A percentile compares a stretch with the other conserved stretches of the same genome.
These are phyloP conservation scores for Therioaphis trifolii DNA, from an alignment of 2,888 invertebrate genomes.

Conservation along the genomic window DNA sequence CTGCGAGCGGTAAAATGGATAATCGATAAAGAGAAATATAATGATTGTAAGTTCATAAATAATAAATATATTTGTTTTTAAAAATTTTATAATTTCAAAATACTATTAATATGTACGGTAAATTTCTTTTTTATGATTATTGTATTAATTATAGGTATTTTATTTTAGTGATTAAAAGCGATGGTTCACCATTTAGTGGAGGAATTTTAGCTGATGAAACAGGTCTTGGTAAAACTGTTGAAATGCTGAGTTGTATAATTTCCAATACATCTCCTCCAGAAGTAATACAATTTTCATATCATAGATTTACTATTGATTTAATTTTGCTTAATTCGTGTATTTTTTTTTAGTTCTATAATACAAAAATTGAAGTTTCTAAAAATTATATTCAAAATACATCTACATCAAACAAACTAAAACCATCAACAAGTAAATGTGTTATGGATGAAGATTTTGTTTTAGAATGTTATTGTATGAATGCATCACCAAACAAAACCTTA, in stretches of 20 bases:
- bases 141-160: background rate
- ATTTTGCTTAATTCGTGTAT: background rate
- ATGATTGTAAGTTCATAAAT: constrained; percentile 25
- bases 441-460: constrained; percentile 63
- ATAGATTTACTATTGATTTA: background rate
- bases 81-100: background rate
- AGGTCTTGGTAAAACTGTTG: constrained; percentile 94
- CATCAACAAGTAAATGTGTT: constrained; percentile 11
- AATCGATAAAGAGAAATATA: constrained; percentile 72
- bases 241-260: constrained; percentile 79
- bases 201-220: constrained; percentile 98
- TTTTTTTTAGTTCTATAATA: constrained; percentile 32
- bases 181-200: constrained; percentile 87
- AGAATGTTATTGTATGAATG: constrained; percentile 70
- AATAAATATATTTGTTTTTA: background rate
- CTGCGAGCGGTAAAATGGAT: constrained; percentile 77
- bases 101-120: background rate
- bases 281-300: constrained; percentile 19
- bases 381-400: background rate
- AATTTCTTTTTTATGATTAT: too few relatives aligned
- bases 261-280: constrained; percentile 41
- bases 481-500: constrained; percentile 66
- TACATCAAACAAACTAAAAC: background rate
- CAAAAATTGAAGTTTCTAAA: background rate
- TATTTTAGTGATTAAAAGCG: constrained; percentile 82